Evolutionary conservation across 2,888 invertebrate species (phyloP).

Genomic region (Brachyptera putata): DNA sequence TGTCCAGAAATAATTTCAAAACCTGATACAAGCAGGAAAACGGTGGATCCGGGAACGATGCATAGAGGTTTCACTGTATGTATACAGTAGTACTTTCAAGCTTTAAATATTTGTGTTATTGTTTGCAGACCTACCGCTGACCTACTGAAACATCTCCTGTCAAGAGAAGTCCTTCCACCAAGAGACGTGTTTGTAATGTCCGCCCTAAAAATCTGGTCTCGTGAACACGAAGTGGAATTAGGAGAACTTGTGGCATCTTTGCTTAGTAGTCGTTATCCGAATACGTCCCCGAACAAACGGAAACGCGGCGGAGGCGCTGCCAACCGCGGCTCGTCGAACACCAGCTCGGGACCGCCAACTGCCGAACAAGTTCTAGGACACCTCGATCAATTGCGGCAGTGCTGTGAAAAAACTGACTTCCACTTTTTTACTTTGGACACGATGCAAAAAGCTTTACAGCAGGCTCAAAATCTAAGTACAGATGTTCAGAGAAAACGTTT

Average conservation of each 20-base stretch:
- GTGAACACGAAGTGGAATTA: constrained; percentile 84
- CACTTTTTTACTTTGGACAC: constrained; percentile 79
- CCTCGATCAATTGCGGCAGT: constrained; percentile 81
- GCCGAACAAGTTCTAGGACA: constrained; percentile 87
- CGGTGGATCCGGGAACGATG: too few relatives aligned
- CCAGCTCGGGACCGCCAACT: constrained; percentile 65
- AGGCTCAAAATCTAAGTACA: constrained; percentile 80
- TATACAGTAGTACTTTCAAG: too few relatives aligned
- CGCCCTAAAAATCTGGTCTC: constrained; percentile 89
- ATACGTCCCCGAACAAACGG: constrained; percentile 85
- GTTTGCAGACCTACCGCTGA: constrained; percentile 71
- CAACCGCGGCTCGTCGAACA: constrained; percentile 38
- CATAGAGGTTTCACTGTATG: too few relatives aligned
- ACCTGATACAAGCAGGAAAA: too few relatives aligned
- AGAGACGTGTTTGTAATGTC: constrained; percentile 89
- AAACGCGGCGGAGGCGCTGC: constrained; percentile 69
- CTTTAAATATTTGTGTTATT: too few relatives aligned
- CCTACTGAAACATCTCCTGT: constrained; percentile 77
- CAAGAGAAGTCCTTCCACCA: constrained; percentile 63
- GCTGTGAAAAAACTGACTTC: constrained; percentile 51
- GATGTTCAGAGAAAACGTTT: constrained; percentile 89
- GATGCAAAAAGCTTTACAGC: constrained; percentile 87
- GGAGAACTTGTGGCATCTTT: constrained; percentile 75
- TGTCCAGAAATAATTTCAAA: too few relatives aligned
- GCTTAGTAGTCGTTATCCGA: constrained; percentile 76